phyloP scores from a whole-genome alignment of 2,113 vertebrate genomes.

The Sebastes fasciatus region DNA sequence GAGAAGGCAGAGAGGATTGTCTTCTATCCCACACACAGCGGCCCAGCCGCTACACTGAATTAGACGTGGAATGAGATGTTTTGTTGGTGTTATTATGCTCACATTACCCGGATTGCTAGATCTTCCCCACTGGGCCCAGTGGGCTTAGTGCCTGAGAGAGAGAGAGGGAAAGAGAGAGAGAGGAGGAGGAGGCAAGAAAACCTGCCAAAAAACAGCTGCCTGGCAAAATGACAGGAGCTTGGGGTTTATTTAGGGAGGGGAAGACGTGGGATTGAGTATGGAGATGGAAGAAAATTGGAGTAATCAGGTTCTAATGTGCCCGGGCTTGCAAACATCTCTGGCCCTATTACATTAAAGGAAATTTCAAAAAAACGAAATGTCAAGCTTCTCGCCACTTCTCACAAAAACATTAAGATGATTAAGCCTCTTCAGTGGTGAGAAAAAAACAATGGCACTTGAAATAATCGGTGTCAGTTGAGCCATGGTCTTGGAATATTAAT shows the following conservation, averaged over 20 bases:
- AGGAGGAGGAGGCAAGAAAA: conserved; percentile 40
- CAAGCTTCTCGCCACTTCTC: conserved; percentile 45
- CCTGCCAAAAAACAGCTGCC: conserved; percentile 75
- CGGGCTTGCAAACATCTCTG: conserved; percentile 64
- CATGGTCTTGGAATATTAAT: conserved; percentile 73
- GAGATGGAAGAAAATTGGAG: conserved; percentile 60
- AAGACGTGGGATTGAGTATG: conserved; percentile 28
- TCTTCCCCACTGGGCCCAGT: conserved; percentile 77
- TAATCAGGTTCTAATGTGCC: conserved; percentile 73
- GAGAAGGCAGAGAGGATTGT: conserved; percentile 60
- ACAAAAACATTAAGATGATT: conserved; percentile 73
- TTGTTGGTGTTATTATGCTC: conserved; percentile 80
- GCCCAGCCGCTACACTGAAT: conserved; percentile 68
- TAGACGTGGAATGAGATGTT: conserved; percentile 80
- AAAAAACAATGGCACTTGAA: conserved; percentile 71
- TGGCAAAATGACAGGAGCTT: conserved; percentile 71
- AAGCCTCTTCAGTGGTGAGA: conserved; percentile 68
- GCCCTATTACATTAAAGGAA: conserved; percentile 46
- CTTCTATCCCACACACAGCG: conserved; percentile 62
- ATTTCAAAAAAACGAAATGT: conserved; percentile 42
- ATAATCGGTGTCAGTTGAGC: conserved; percentile 67
- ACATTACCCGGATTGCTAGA: conserved; percentile 77
- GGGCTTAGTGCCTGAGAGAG: conserved; percentile 65
- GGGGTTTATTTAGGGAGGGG: conserved; percentile 51
- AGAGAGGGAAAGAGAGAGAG: not conserved